Base-by-base conservation (phyloP, 2,113 vertebrate genomes). In the Corythoichthys intestinalis region DNA sequence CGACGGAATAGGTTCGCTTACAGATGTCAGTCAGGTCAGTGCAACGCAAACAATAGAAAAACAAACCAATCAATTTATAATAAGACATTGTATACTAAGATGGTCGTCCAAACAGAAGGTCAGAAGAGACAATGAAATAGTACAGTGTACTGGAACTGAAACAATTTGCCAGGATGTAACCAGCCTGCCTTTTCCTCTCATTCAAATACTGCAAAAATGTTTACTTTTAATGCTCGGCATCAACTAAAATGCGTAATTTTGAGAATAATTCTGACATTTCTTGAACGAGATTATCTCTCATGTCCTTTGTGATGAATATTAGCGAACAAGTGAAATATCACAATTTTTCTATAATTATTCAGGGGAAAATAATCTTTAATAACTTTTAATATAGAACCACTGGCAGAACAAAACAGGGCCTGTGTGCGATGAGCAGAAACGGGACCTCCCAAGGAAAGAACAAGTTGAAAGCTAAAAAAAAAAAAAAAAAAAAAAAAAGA, bases 11-110 rank as follows among this genome's bases (percentile, higher is more conserved):
- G 0, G 0, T 5, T 13, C 37, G 15, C 3, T 15, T 0, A 14
- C 85, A 86, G 85, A 77, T 86, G 76, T 75, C 48, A 4, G 76
- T 75, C 48, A 4, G 44, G 10, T 67, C 72, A 73, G 13, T 34
- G 11, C 20, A 47, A 34, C 47, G 11, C 20, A 47, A 34, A 63
- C n/a, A 28, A 63, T n/a, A 63, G 46, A 7, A 6, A 62, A 46
- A 11, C 44, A 28, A 62, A 62, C 2, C 8, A 6, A 35, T 28
- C 53, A 74, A 56, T 69, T 38, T 8, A 17, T 9, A 11, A 1
- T 3, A 0, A 9, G 12, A 79, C 76, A 86, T 85, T 74, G n/a
- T 46, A 70, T 44, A 66, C 66, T 61, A 66, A 82, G 73, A 73
- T 0, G 2, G 0, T 56, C 1, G 2, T 2, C n/a, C 10, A 69